phyloP scores from a whole-genome alignment of 2,113 vertebrate genomes.

The Lagopus leucura region DNA sequence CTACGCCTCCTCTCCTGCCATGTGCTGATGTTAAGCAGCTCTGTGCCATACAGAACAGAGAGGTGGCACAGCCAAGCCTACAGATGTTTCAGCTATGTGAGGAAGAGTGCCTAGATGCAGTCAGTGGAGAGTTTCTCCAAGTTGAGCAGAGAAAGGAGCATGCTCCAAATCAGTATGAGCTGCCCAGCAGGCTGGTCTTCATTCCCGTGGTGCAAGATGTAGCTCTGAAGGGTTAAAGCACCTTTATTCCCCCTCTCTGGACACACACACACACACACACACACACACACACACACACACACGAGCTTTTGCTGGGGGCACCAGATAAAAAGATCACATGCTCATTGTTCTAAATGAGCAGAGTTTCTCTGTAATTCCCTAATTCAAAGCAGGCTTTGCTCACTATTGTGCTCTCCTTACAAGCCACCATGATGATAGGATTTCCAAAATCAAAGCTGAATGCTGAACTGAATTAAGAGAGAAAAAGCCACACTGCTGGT shows the following conservation, averaged over 20 bases:
- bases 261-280: conserved; percentile 9
- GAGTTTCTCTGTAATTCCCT: conserved; percentile 59
- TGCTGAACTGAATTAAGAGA: conserved; percentile 67
- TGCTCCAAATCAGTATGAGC: not conserved
- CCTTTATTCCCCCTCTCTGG: conserved; percentile 17
- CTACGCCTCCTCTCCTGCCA: not conserved
- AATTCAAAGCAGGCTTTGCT: conserved; percentile 73
- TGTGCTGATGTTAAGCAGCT: not conserved
- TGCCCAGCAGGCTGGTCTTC: not conserved
- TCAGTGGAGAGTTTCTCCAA: not conserved
- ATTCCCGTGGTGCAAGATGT: accelerated
- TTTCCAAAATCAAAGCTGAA: conserved; percentile 72
- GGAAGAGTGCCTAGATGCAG: not conserved
- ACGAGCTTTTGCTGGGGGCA: not conserved
- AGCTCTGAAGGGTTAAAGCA: not conserved
- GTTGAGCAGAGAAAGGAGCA: not conserved
- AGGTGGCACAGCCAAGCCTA: not conserved
- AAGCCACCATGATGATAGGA: conserved; percentile 63
- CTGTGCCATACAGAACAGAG: not conserved
- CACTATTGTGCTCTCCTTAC: conserved; percentile 65
- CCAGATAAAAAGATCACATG: conserved; percentile 63
- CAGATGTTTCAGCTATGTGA: not conserved
- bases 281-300: not conserved
- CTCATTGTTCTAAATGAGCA: conserved; percentile 61
- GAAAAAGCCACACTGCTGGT: conserved; percentile 13